Evolutionary conservation across 2,113 vertebrate genomes (phyloP).

Genomic region (Hippolais icterina): DNA sequence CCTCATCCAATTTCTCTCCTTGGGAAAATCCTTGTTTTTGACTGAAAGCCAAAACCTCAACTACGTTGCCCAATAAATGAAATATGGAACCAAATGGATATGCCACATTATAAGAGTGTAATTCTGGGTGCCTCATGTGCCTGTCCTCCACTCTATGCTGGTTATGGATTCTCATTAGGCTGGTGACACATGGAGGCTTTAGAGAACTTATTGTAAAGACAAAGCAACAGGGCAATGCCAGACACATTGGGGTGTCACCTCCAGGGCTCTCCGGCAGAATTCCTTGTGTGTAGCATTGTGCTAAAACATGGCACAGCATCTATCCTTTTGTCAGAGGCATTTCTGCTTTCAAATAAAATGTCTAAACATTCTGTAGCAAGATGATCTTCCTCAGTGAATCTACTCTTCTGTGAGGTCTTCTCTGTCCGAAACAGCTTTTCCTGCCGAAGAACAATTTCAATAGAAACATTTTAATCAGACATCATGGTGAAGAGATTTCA

Average conservation of each 20-base stretch:
- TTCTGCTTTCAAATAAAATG: not conserved
- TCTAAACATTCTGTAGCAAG: not conserved
- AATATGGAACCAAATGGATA: not conserved
- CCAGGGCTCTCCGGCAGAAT: not conserved
- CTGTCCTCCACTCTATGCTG: not conserved
- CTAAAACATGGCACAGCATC: not conserved
- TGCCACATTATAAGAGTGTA: not conserved
- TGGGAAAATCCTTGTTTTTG: constrained; percentile 6
- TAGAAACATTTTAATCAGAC: not conserved
- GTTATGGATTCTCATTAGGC: not conserved
- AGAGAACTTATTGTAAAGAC: not conserved
- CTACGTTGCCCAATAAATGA: not conserved
- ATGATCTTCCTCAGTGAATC: not conserved
- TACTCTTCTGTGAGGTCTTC: not conserved
- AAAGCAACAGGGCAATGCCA: not conserved
- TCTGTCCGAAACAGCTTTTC: not conserved
- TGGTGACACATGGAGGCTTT: not conserved
- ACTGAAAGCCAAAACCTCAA: not conserved
- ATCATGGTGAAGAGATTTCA: not conserved
- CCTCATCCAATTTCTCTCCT: not conserved
- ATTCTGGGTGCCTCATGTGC: not conserved
- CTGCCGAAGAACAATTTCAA: not conserved
- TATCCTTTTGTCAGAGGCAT: not conserved
- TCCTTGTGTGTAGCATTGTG: not conserved
- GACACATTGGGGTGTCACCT: not conserved